Conservation (phyloP, 2,113 vertebrate genomes). For the Hyaena hyaena region DNA sequence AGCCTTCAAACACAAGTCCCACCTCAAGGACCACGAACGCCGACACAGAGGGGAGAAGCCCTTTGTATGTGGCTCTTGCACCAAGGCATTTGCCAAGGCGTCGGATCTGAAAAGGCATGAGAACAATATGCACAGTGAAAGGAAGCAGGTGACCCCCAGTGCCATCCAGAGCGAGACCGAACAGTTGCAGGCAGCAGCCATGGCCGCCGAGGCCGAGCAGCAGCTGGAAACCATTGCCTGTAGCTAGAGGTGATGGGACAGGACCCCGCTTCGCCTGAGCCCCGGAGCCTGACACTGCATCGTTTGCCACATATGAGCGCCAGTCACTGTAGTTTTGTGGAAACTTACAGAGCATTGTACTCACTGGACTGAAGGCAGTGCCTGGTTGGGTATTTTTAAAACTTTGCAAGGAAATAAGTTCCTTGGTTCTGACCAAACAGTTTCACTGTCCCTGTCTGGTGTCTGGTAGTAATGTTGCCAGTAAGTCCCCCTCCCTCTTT, state of each 20-base stretch:
- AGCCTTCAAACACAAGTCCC: conserved; percentile 99
- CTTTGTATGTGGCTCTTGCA: conserved; percentile 97
- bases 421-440: conserved; percentile 75
- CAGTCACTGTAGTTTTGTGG: conserved; percentile 63
- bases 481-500: not conserved
- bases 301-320: not conserved
- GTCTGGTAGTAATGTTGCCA: conserved; percentile 74
- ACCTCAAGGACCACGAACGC: conserved; percentile 98
- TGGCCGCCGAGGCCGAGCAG: conserved; percentile 94
- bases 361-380: conserved; percentile 60
- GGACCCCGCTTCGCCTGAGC: conserved; percentile 30
- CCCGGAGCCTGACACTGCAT: conserved; percentile 13
- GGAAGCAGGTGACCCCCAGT: conserved; percentile 94
- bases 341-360: conserved; percentile 65
- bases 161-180: conserved; percentile 94
- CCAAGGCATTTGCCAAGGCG: conserved; percentile 99
- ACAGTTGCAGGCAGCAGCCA: conserved; percentile 91
- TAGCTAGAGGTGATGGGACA: conserved; percentile 82
- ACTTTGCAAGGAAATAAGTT: conserved; percentile 74
- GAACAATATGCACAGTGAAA: conserved; percentile 99
- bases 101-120: conserved; percentile 99
- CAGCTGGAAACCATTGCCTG: conserved; percentile 91
- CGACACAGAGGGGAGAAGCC: conserved; percentile 97
- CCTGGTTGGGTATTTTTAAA: conserved; percentile 69
- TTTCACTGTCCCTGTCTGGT: conserved; percentile 71